A percentile compares a stretch with the other conserved stretches of the same genome.
These are phyloP conservation scores for Rhabdophis nuchalis DNA, from an alignment of 2,797 vertebrate species.

Conservation along the genomic window DNA sequence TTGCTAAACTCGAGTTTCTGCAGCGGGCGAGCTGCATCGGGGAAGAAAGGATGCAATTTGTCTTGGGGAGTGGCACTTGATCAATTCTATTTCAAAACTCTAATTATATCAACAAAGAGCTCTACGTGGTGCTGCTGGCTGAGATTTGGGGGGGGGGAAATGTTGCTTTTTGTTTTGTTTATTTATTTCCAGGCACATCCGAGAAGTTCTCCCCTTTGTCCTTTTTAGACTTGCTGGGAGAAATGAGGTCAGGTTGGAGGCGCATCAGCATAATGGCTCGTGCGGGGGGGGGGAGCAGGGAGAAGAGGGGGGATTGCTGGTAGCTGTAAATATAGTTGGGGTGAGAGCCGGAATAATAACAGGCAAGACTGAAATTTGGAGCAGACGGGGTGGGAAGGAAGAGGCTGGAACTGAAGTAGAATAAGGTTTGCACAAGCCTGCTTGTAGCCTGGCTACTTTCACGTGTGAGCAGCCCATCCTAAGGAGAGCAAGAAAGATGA, in stretches of 20 bases:
- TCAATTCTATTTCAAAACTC: slow-evolving; percentile 50
- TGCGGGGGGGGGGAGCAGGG: not conserved
- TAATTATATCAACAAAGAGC: slow-evolving; percentile 44
- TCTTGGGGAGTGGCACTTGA: slow-evolving; percentile 54
- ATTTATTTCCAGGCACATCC: slow-evolving; percentile 12
- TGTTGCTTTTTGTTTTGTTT: not conserved
- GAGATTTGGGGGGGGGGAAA: not conserved
- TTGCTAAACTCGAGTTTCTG: slow-evolving; percentile 16
- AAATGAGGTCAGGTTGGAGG: not conserved
- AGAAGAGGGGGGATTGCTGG: not conserved
- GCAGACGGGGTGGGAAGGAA: fast-evolving
- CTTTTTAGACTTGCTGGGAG: not conserved
- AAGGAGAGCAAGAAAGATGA: not conserved
- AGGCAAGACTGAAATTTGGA: not conserved
- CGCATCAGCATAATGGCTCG: fast-evolving
- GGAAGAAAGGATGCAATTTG: slow-evolving; percentile 35
- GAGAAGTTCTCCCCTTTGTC: slow-evolving; percentile 34
- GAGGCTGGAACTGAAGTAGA: not conserved
- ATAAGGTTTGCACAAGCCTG: no score
- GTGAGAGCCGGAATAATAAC: not conserved
- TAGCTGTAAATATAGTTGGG: slow-evolving; percentile 9
- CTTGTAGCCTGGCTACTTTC: not conserved
- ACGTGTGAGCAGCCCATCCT: not conserved
- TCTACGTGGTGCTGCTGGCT: slow-evolving; percentile 38
- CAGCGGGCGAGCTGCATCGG: fast-evolving